phyloP scores from a whole-genome alignment of 2,888 invertebrate species.

The Drosophila macrospina region DNA sequence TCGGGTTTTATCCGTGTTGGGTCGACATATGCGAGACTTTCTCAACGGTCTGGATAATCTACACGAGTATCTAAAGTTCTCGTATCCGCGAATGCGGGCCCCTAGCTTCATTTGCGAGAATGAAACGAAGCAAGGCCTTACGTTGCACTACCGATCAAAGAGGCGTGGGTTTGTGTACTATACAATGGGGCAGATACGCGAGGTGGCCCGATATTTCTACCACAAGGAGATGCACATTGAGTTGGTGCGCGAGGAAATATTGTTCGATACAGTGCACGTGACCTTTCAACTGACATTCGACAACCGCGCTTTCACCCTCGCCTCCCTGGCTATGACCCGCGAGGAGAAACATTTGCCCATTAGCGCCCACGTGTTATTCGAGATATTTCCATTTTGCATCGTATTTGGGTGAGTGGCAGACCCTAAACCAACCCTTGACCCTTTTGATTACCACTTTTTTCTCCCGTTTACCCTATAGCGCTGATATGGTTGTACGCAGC shows the following conservation, averaged over 20 bases:
- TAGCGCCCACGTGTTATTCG: constrained; percentile 95
- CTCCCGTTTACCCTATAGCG: constrained; percentile 86
- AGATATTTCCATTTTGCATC: constrained; percentile 99
- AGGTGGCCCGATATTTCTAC: constrained; percentile 96
- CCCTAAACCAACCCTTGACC: no score
- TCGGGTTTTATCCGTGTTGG: constrained; percentile 94
- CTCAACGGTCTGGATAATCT: constrained; percentile 98
- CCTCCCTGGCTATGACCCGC: constrained; percentile 93
- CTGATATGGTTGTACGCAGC: constrained; percentile 94
- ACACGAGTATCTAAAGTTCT: constrained; percentile 98
- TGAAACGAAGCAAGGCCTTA: constrained; percentile 95
- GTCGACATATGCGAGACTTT: constrained; percentile 97
- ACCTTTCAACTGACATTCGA: constrained; percentile 97
- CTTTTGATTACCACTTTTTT: neutral
- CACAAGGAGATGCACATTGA: constrained; percentile 97
- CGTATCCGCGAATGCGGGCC: constrained; percentile 94
- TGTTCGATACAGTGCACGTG: constrained; percentile 96
- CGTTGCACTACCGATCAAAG: constrained; percentile 96
- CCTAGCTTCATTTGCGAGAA: constrained; percentile 99
- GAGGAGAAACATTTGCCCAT: constrained; percentile 96
- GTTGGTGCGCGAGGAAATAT: constrained; percentile 93
- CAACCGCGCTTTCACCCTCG: constrained; percentile 95
- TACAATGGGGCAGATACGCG: constrained; percentile 97
- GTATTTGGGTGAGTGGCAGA: constrained; percentile 92
- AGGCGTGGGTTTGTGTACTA: constrained; percentile 97